Evolutionary conservation across 2,113 vertebrate species (phyloP).

Genomic region (Aythya baeri): DNA sequence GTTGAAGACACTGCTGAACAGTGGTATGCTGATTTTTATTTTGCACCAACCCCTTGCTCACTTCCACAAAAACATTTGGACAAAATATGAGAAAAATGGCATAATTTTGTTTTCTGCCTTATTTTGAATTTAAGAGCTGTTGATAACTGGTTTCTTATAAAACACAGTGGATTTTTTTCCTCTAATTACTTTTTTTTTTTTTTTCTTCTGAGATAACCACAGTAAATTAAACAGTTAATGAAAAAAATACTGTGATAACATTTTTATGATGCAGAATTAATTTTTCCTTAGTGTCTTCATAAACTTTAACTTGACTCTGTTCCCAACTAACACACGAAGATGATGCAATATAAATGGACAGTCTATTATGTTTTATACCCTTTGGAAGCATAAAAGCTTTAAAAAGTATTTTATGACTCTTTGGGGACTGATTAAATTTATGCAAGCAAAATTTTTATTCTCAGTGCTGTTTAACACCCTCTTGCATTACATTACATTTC

Average conservation of each 20-base stretch:
- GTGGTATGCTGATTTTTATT: background rate
- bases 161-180: background rate
- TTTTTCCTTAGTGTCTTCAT: background rate
- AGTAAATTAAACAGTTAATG: background rate
- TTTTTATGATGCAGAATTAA: background rate
- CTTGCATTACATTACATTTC: background rate
- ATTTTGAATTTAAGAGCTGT: background rate
- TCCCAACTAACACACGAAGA: background rate
- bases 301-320: background rate
- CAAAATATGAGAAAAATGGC: background rate
- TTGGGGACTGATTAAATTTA: background rate
- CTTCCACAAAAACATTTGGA: background rate
- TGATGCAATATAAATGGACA: background rate
- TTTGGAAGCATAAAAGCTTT: background rate
- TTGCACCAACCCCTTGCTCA: background rate
- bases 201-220: background rate
- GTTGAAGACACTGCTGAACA: background rate
- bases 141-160: background rate
- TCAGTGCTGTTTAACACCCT: background rate
- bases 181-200: background rate
- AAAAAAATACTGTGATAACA: background rate
- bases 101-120: background rate
- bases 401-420: background rate
- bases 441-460: background rate
- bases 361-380: background rate